Evolutionary conservation across 2,113 vertebrate genomes (phyloP), one percentile per base, ranked within the genome.

Genomic region (Labeo catla): DNA sequence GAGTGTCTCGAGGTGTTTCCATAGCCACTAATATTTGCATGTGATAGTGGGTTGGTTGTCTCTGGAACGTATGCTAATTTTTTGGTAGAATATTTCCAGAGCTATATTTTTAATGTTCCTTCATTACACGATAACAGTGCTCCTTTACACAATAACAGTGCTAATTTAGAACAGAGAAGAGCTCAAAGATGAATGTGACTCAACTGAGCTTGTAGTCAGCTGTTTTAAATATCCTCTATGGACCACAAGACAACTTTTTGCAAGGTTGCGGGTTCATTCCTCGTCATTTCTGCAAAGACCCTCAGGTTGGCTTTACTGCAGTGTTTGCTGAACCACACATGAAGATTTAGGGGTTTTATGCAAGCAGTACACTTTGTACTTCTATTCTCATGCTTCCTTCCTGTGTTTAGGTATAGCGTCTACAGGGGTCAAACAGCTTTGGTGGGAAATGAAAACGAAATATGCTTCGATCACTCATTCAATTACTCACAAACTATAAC

Each of bases 221-320:
- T 65, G 82, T 78, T 84, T 81, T 80, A n/a, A 72, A 85, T 61
- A 70, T 36, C 50, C 12, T 76, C 7, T 54, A 54, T 81, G 63
- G 50, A 65, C 85, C 57, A 28, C 52, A 36, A 84, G 77, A 11
- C 77, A 77, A 54, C 8, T 28, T 76, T 86, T 81, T 89, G 88
- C 86, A 87, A 36, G 61, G 86, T 83, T 89, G 83, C 63, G 72
- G 70, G 81, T 89, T 87, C 76, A 86, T 88, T 86, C 85, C 85
- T 87, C 74, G 49, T 87, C 80, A 86, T 87, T 89, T 87, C 84
- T 89, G 83, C 86, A 85, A 87, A 86, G 88, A 87, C 88, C 88
- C 88, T 86, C 59, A 21, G 39, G 28, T 57, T 85, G 63, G 52
- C 85, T 70, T 84, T 28, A 47, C 59, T 63, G 50, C 76, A 87